A percentile compares a stretch with the other conserved stretches of the same genome.
These are phyloP conservation scores for Eretmochelys imbricata DNA, from an alignment of 2,113 vertebrate genomes.

Conservation along the genomic window DNA sequence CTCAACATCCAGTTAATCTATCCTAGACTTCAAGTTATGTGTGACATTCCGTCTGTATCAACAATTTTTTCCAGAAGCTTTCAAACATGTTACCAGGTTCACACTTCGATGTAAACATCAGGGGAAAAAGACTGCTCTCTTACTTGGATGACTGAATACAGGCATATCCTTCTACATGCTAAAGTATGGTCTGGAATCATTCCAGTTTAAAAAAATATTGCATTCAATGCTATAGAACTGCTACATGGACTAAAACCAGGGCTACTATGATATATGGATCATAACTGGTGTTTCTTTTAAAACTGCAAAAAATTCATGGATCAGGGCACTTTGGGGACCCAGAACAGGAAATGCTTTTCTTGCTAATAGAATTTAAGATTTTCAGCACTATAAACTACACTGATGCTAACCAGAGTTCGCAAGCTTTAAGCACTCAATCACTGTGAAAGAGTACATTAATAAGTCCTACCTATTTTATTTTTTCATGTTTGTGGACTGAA, in stretches of 20 bases:
- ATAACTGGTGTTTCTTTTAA: accelerated
- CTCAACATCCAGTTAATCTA: neutral
- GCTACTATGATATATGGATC: neutral
- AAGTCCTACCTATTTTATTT: neutral
- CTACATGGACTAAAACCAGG: neutral
- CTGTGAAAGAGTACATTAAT: neutral
- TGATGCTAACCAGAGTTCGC: neutral
- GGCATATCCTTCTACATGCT: neutral
- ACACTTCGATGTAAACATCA: neutral
- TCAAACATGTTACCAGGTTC: neutral
- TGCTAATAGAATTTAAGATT: neutral
- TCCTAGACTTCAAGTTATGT: neutral
- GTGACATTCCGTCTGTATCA: neutral
- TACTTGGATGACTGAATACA: neutral
- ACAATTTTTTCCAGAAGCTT: neutral
- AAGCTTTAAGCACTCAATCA: neutral
- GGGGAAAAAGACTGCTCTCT: neutral
- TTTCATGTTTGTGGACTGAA: neutral
- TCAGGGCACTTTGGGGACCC: neutral
- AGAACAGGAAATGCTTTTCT: neutral
- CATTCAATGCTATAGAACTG: neutral
- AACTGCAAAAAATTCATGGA: neutral
- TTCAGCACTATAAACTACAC: neutral
- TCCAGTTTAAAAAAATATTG: neutral
- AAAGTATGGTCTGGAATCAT: neutral